Evolutionary conservation across 2,888 invertebrate genomes (phyloP).

Genomic region (Brachyptera risi): DNA sequence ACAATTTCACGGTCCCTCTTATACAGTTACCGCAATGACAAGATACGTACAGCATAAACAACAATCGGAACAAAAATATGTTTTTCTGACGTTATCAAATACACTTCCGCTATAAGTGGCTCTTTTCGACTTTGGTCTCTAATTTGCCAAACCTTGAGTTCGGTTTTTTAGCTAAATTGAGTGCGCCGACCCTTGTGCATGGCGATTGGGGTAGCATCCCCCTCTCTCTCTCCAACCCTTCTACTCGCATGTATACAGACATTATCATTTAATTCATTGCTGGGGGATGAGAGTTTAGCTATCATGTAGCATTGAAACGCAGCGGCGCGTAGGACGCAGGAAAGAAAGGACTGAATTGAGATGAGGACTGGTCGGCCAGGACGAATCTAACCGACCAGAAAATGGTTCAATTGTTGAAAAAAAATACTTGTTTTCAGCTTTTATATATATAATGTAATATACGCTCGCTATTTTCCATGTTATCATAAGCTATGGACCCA

Average conservation of each 20-base stretch:
- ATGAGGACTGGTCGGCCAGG: background rate
- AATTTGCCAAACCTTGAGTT: slow-evolving; percentile 18
- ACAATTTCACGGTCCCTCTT: slow-evolving; percentile 9
- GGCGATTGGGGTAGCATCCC: background rate
- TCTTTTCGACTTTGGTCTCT: slow-evolving; percentile 14
- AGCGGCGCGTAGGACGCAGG: background rate
- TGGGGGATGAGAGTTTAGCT: background rate
- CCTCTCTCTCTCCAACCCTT: background rate
- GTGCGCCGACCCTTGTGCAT: slow-evolving; percentile 12
- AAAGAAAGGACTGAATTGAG: background rate
- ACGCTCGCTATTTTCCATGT: background rate
- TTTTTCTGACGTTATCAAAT: slow-evolving; percentile 21
- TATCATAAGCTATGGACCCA: no score
- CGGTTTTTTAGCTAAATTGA: slow-evolving; percentile 14
- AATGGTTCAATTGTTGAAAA: slow-evolving; percentile 9
- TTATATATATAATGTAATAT: background rate
- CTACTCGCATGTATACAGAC: slow-evolving; percentile 16
- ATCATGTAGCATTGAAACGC: slow-evolving; percentile 14
- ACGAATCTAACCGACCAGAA: background rate
- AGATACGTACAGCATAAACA: slow-evolving; percentile 9
- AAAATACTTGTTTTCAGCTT: slow-evolving; percentile 2
- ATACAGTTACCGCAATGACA: background rate
- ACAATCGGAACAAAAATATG: background rate
- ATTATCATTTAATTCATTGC: slow-evolving; percentile 27
- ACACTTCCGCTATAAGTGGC: slow-evolving; percentile 18